Conservation (phyloP, 1,140 invertebrate species). For the Gryllus bimaculatus region DNA sequence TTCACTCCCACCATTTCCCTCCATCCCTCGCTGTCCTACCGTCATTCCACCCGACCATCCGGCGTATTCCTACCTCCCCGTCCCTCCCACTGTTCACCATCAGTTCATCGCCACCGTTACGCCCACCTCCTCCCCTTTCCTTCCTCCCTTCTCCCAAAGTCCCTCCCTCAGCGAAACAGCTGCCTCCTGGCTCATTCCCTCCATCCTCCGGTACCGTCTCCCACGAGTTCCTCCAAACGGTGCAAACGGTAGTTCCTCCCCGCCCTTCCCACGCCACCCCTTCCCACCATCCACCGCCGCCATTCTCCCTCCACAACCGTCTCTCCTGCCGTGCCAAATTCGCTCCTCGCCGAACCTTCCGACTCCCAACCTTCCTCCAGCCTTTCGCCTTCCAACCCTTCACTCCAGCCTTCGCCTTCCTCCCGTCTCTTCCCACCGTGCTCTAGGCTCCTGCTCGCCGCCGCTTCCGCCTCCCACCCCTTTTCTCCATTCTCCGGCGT, state of each 20-base stretch:
- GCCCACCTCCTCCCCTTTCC: no score
- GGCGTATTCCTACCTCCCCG: background rate
- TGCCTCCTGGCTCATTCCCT: no score
- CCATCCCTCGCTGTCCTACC: background rate
- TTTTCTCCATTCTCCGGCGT: background rate
- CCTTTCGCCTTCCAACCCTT: background rate
- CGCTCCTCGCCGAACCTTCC: no score
- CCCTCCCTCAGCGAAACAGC: no score
- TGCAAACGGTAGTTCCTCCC: conserved; percentile 2
- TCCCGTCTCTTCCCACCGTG: background rate
- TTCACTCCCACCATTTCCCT: background rate
- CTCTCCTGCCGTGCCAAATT: no score
- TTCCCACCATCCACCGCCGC: no score
- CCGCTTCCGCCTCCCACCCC: background rate
- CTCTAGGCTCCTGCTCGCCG: background rate
- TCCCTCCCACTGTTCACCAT: background rate
- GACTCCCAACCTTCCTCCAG: background rate
- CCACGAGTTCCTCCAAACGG: no score
- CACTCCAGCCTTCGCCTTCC: background rate
- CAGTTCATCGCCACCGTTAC: background rate
- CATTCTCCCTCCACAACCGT: no score
- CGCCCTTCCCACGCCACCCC: no score
- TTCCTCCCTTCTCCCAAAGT: no score
- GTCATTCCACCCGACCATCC: no score
- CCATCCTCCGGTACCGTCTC: no score